Conservation (phyloP, 2,113 vertebrate genomes). For the Ailurus styani region DNA sequence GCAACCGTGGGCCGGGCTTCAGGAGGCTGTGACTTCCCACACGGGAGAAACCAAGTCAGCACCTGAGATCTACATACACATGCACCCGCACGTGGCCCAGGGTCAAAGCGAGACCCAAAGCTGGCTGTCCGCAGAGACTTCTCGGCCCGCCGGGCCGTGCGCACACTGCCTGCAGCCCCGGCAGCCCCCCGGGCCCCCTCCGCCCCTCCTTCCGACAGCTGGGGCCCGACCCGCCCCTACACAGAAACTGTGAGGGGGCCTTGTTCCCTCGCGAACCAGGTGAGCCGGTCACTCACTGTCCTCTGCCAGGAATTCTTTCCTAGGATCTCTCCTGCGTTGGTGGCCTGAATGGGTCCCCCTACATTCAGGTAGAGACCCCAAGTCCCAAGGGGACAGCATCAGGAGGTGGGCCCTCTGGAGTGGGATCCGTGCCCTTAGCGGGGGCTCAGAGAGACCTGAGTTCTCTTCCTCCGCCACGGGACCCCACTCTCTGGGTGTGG, state of each 20-base stretch:
- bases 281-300: not conserved
- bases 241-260: not conserved
- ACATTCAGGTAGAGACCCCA: not conserved
- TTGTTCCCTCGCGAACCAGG: not conserved
- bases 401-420: not conserved
- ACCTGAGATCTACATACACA: not conserved
- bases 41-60: not conserved
- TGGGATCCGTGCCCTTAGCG: not conserved
- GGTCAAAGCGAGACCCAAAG: not conserved
- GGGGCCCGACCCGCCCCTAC: not conserved
- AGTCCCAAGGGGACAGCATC: not conserved
- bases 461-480: not conserved
- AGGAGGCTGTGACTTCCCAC: too few relatives aligned
- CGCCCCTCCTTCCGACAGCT: not conserved
- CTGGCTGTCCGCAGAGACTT: not conserved
- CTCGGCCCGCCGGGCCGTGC: not conserved
- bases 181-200: not conserved
- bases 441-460: not conserved
- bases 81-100: not conserved
- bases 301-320: not conserved
- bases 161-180: not conserved
- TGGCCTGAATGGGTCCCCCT: not conserved
- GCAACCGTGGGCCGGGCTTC: too few relatives aligned
- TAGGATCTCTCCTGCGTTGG: too few relatives aligned
- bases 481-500: not conserved